Base-by-base conservation (phyloP, 2,888 invertebrate species). In the Steromphala cineraria region DNA sequence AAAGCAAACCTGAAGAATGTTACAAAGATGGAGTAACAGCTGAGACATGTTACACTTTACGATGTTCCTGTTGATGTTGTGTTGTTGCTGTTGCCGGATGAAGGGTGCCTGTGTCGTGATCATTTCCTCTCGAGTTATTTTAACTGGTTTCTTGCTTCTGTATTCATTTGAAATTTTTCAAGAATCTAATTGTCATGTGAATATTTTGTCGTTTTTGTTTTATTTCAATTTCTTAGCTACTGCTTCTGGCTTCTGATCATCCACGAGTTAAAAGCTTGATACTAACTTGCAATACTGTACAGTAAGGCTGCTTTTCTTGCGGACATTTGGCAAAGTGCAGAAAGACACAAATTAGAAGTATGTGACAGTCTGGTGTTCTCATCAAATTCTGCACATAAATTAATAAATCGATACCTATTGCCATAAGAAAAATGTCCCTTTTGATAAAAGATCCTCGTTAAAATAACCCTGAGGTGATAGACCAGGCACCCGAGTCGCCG, bases 31-130 rank as follows among this genome's bases (percentile, higher is more conserved):
- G 46, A 46, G 46, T 46, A 10, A 10, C 46, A 46, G 46, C 46
- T 13, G 7, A 10, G 46, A 46, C 10, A 8, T 46, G 46, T 46
- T 56, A 24, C n/a, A 56, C 19, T 19, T 56, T 56, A 56, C 8
- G 21, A 24, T 56, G 56, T 56, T 7, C 19, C 19, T 56, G 56
- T 56, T 1, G n/a, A 56, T 56, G 56, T 56, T 56, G 56, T 56
- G 7, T 13, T 19, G 56, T 56, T 56, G 24, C 24, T 56, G 15
- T 56, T 7, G 56, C 56, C 56, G 19, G 21, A 19, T 75, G 24
- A 52, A 75, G 75, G 75, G 75, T 75, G 75, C 75, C 75, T 75
- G 75, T 75, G 75, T 75, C 52, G 17, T 75, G 52, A 15, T 52
- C 24, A 62, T 28, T 62, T 13, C 28, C 62, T 62, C 15, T 24